Conservation (phyloP, 2,113 vertebrate genomes). For the Scalopus aquaticus region DNA sequence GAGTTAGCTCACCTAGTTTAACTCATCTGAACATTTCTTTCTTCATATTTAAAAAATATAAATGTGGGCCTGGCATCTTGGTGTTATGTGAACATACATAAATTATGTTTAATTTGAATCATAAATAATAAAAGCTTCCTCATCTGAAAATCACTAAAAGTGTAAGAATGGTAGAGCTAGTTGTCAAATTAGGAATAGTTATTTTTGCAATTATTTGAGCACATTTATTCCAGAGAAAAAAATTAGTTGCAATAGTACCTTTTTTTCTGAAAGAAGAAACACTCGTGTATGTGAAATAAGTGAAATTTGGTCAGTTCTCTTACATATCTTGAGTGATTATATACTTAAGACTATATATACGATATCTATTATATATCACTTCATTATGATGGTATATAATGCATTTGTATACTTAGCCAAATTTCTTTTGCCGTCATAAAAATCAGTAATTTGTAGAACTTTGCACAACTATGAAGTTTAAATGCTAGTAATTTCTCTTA, state of each 20-base stretch:
- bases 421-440: slow-evolving; percentile 22
- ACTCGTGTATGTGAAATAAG: slow-evolving; percentile 23
- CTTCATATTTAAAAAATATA: background rate
- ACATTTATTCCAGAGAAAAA: slow-evolving; percentile 38
- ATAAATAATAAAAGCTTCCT: slow-evolving; percentile 28
- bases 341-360: background rate
- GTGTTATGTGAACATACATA: background rate
- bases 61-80: background rate
- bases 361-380: background rate
- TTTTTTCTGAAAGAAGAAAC: slow-evolving; percentile 39
- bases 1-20: background rate
- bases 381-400: background rate
- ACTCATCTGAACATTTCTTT: slow-evolving; percentile 1
- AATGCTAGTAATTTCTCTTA: slow-evolving; percentile 47
- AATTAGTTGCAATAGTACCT: background rate
- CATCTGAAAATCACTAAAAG: background rate
- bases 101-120: slow-evolving; percentile 12
- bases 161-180: background rate
- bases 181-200: background rate
- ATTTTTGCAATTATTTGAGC: slow-evolving; percentile 18
- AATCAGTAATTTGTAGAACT: slow-evolving; percentile 42
- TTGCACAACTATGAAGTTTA: slow-evolving; percentile 35
- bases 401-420: slow-evolving; percentile 14
- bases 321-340: slow-evolving; percentile 15
- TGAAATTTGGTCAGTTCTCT: slow-evolving; percentile 32